phyloP scores from a whole-genome alignment of 2,888 invertebrate genomes.

The Stenodera caucasica region DNA sequence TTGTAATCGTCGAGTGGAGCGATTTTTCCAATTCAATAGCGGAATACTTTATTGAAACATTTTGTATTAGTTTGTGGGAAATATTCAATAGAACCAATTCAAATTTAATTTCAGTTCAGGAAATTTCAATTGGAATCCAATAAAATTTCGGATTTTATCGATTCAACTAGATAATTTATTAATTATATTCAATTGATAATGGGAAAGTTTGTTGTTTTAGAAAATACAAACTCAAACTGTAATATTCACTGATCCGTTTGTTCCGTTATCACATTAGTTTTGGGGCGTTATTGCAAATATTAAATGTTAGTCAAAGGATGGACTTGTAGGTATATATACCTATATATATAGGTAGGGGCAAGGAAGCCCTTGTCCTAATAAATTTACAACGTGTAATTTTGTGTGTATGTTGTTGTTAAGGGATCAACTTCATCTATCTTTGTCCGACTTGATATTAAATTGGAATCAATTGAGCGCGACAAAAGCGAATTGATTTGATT shows the following conservation, averaged over 20 bases:
- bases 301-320: slow-evolving; percentile 14
- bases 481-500: slow-evolving; percentile 22
- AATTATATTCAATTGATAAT: background rate
- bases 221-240: slow-evolving; percentile 5
- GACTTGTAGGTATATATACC: slow-evolving; percentile 16
- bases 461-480: slow-evolving; percentile 18
- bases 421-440: slow-evolving; percentile 13
- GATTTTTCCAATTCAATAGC: background rate
- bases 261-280: slow-evolving; percentile 20
- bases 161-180: background rate
- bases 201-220: too few species aligned
- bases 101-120: background rate
- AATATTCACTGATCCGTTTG: slow-evolving; percentile 27
- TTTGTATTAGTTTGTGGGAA: slow-evolving; percentile 5
- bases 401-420: background rate
- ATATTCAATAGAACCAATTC: slow-evolving; percentile 3
- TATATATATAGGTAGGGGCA: too few species aligned
- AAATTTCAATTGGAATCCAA: background rate
- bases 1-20: background rate
- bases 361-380: slow-evolving; percentile 28
- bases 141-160: background rate
- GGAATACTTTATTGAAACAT: background rate
- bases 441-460: background rate
- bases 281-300: slow-evolving; percentile 28
- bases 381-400: slow-evolving; percentile 26